Conservation (phyloP, 1,140 invertebrate species). For the Zaprionus africanus region DNA sequence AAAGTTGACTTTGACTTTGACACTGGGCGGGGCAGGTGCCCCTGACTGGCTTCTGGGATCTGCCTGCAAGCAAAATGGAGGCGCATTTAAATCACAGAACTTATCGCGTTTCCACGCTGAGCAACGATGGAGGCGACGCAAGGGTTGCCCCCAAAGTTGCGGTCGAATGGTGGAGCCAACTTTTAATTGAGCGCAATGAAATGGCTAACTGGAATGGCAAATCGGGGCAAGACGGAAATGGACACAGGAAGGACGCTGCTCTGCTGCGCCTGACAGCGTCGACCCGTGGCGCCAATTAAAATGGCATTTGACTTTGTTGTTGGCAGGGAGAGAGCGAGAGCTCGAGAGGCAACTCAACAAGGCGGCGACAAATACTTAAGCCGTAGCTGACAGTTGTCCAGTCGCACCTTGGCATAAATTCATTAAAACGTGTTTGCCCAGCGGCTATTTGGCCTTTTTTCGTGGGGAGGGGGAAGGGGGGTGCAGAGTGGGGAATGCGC, state of each 20-base stretch:
- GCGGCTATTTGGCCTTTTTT: conserved; percentile 31
- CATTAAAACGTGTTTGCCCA: conserved; percentile 55
- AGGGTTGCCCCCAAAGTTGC: conserved; percentile 33
- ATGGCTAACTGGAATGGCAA: conserved; percentile 43
- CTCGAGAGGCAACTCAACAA: not conserved
- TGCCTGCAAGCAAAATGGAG: conserved; percentile 37
- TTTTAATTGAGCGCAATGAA: conserved; percentile 77
- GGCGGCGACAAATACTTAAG: conserved; percentile 23
- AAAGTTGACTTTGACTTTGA: conserved; percentile 38
- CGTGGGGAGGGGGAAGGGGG: no score
- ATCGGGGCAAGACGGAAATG: conserved; percentile 9
- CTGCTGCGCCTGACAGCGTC: conserved; percentile 42
- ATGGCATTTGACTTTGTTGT: conserved; percentile 69
- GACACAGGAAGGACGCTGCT: not conserved
- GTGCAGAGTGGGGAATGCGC: not conserved
- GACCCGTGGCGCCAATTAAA: conserved; percentile 73
- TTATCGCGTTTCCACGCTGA: conserved; percentile 59
- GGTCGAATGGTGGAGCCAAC: conserved; percentile 49
- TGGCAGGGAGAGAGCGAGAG: not conserved
- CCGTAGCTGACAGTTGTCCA: conserved; percentile 58
- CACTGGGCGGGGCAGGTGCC: conserved; percentile 7
- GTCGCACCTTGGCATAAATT: conserved; percentile 66
- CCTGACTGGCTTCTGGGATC: no score
- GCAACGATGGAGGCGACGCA: conserved; percentile 5
- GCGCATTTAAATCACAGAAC: conserved; percentile 74